phyloP scores from a whole-genome alignment of 2,888 invertebrate genomes.

The Brenthis hecate region DNA sequence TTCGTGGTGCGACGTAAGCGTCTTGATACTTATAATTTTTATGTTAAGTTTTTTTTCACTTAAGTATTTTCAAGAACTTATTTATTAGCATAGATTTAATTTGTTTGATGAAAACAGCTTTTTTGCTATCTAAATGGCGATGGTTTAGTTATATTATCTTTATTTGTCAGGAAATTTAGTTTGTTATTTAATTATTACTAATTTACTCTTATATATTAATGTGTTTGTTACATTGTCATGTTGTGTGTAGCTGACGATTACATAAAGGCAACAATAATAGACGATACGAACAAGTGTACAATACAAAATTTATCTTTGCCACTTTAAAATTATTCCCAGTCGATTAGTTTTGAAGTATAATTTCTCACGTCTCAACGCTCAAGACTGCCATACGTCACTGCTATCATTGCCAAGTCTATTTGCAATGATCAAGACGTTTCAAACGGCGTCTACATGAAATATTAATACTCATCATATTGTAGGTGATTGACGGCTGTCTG shows the following conservation, averaged over 20 bases:
- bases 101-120: no score
- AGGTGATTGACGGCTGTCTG: constrained; percentile 78
- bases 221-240: no score
- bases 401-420: constrained; percentile 35
- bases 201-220: no score
- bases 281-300: not conserved
- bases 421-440: constrained; percentile 52
- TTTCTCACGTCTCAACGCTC: constrained; percentile 21
- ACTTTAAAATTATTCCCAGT: constrained; percentile 19
- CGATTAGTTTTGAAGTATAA: constrained; percentile 28
- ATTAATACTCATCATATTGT: constrained; percentile 79
- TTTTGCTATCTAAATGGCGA: no score
- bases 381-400: constrained; percentile 22
- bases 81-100: no score
- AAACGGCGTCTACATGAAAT: constrained; percentile 59
- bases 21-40: constrained; percentile 34
- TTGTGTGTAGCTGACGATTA: no score
- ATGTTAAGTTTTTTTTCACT: no score
- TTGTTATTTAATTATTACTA: no score
- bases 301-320: constrained; percentile 16
- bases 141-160: no score
- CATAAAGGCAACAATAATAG: constrained; percentile 2
- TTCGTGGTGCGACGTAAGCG: constrained; percentile 50
- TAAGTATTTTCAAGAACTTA: no score
- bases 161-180: no score